A percentile compares a stretch with the other conserved stretches of the same genome.
Evolutionary conservation across 2,113 vertebrate genomes (phyloP).

Genomic region (Gavialis gangeticus): DNA sequence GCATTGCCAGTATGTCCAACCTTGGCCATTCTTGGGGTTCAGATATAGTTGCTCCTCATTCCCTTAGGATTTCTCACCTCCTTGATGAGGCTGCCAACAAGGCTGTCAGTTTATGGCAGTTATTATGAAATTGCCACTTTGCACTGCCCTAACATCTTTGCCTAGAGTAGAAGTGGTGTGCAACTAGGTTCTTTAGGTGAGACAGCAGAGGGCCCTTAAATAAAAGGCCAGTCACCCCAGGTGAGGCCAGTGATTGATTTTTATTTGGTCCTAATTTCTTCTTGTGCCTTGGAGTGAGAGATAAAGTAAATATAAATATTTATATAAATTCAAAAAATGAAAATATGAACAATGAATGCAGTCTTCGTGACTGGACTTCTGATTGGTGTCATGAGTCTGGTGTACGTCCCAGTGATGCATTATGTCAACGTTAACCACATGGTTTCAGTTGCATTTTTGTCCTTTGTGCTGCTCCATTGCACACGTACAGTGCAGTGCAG

Average conservation of each 20-base stretch:
- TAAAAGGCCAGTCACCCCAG: too few relatives aligned
- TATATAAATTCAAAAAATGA: background rate
- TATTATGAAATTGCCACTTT: background rate
- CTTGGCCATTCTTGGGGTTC: background rate
- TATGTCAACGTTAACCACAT: background rate
- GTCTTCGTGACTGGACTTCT: background rate
- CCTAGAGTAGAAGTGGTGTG: background rate
- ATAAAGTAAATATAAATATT: background rate
- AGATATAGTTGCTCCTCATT: background rate
- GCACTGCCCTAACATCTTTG: background rate
- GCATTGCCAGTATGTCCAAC: background rate
- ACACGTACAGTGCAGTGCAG: conserved; percentile 57
- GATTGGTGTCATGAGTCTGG: background rate
- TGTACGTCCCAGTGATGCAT: background rate
- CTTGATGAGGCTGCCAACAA: background rate
- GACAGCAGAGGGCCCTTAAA: background rate
- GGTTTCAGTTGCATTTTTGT: background rate
- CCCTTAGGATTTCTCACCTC: background rate
- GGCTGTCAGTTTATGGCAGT: background rate
- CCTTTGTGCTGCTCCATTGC: conserved; percentile 35
- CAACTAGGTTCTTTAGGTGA: background rate
- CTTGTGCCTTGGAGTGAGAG: background rate
- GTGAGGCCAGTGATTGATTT: background rate
- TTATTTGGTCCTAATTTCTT: background rate
- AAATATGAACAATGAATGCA: background rate